Conservation (phyloP, 1,140 invertebrate species). For the Chelonus insularis region DNA sequence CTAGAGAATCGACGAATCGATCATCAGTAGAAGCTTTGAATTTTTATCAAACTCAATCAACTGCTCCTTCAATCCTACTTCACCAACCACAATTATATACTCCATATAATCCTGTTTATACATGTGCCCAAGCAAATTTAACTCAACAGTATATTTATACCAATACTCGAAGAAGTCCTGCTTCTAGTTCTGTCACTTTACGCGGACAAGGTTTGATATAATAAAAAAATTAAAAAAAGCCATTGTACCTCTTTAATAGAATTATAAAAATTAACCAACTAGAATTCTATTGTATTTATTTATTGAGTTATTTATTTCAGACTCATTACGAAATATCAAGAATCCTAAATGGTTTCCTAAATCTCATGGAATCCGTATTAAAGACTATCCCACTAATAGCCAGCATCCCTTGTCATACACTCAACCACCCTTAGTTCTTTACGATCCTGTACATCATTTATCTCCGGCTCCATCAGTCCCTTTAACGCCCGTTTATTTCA, state of each 20-base stretch:
- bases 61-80: conserved; percentile 23
- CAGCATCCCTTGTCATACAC: conserved; percentile 39
- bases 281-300: no score
- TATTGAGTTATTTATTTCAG: no score
- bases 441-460: conserved; percentile 37
- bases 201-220: conserved; percentile 14
- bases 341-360: conserved; percentile 44
- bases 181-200: neutral
- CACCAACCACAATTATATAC: conserved; percentile 37
- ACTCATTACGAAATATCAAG: no score
- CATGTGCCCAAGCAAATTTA: conserved; percentile 34
- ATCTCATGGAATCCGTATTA: conserved; percentile 27
- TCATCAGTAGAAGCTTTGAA: conserved; percentile 38
- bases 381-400: conserved; percentile 30
- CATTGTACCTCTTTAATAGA: no score
- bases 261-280: neutral
- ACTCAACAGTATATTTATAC: conserved; percentile 43
- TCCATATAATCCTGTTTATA: conserved; percentile 43
- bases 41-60: conserved; percentile 32
- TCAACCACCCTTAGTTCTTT: conserved; percentile 41
- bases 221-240: neutral
- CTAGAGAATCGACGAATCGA: conserved; percentile 34
- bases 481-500: conserved; percentile 38
- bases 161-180: conserved; percentile 37
- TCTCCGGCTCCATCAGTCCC: conserved; percentile 26